Base-by-base conservation (phyloP, 2,888 invertebrate genomes). In the Eulithis prunata region DNA sequence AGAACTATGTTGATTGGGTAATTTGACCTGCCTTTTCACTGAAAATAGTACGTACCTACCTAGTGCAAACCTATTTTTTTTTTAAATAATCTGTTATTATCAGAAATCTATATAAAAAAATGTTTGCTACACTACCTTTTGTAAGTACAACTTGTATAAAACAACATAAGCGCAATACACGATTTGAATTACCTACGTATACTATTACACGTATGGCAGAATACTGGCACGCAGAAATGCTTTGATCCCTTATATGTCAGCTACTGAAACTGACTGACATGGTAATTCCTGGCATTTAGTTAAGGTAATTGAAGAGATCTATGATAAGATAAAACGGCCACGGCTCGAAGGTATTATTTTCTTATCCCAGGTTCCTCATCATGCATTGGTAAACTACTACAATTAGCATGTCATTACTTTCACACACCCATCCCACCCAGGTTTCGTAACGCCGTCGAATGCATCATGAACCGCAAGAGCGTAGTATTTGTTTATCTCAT, bases 401-500 rank as follows among this genome's bases (percentile, higher is more conserved):
- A 49, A 10, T 49, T n/a, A 49, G 49, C 49, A 49, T 5, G 21
- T 21, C 10, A 11, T 21, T 59, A 60, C 59, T 68, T 64, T 61
- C 64, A 64, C 64, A 61, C 64, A 21, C 46, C 11, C 47, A 47
- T 47, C 47, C 52, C 36, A 54, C 47, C 52, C 36, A 55, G 56
- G 52, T 67, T 68, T 68, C 71, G 57, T 67, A 71, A 71, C 59
- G 56, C 59, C 56, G 46, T 58, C 63, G 13, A 38, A 70, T 59
- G 32, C 13, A 45, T n/a, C 14, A 56, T 51, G 56, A 62, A 43
- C 54, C 53, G 53, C 54, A 41, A 43, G 46, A 54, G 66, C 64
- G 63, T 52, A 71, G 63, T 52, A 71, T 60, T 70, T 69, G 70
- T 72, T 77, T 73, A 77, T 72, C 49, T 49, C 72, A 73, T 61